Evolutionary conservation across 2,888 invertebrate genomes (phyloP).

Genomic region (Mythimna lalbum): DNA sequence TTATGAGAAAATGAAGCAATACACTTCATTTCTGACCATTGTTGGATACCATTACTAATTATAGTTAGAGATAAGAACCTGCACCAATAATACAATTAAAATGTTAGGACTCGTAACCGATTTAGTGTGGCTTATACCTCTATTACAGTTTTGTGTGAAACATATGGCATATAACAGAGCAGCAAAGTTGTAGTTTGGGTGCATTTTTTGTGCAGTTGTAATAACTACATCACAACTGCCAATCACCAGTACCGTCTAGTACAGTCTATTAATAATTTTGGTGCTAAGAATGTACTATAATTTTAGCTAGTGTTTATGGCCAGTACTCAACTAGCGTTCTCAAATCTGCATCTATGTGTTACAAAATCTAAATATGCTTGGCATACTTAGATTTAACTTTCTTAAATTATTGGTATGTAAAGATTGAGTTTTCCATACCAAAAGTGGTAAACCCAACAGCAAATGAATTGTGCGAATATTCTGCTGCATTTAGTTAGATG

Average conservation of each 20-base stretch:
- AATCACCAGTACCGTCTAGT: background rate
- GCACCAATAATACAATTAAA: conserved; percentile 4
- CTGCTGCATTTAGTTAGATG: background rate
- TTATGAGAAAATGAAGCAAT: no score
- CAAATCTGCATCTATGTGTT: no score
- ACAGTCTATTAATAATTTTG: background rate
- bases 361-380: no score
- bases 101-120: background rate
- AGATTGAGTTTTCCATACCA: no score
- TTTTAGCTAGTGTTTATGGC: no score
- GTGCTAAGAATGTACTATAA: no score
- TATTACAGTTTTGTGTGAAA: background rate
- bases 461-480: background rate
- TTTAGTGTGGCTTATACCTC: background rate
- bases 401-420: no score
- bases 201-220: background rate
- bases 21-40: background rate
- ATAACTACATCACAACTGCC: background rate
- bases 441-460: background rate
- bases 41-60: background rate
- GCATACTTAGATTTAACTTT: no score
- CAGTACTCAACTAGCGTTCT: no score
- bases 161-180: background rate
- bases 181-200: background rate
- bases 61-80: background rate